Conservation (phyloP, 2,113 vertebrate genomes). For the Phoxinus phoxinus region DNA sequence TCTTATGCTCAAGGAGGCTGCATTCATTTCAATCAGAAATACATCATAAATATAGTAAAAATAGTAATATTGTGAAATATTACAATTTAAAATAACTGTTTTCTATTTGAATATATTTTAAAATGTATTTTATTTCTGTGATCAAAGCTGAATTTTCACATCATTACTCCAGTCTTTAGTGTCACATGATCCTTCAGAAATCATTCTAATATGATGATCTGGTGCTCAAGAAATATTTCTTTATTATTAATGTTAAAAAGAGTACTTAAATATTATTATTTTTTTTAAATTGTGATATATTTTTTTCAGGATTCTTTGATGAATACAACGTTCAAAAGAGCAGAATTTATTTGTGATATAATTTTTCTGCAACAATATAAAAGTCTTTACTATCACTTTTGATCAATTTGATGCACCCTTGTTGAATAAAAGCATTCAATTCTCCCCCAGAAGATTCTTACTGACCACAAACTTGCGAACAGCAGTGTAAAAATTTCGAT, state of each 20-base stretch:
- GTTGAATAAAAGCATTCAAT: no score
- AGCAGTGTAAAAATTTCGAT: no score
- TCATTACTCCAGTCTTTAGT: background rate
- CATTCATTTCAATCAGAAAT: background rate
- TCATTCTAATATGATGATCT: background rate
- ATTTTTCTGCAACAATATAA: background rate
- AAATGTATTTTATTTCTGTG: background rate
- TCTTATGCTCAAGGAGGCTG: background rate
- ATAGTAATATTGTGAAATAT: background rate
- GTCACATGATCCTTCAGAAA: background rate
- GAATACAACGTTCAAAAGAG: background rate
- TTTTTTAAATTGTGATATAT: no score
- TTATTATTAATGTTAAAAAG: background rate
- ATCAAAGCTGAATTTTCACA: background rate
- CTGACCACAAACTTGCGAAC: no score
- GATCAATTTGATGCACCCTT: background rate
- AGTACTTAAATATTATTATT: background rate
- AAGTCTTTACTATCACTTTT: background rate
- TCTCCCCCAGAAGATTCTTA: no score
- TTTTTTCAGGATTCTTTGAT: background rate
- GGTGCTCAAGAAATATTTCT: background rate
- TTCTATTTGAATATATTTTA: background rate
- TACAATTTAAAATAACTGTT: background rate
- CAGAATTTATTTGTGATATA: background rate
- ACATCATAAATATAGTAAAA: background rate